Evolutionary conservation across 1,140 invertebrate species (phyloP).

Genomic region (Macrobrachium rosenbergii): DNA sequence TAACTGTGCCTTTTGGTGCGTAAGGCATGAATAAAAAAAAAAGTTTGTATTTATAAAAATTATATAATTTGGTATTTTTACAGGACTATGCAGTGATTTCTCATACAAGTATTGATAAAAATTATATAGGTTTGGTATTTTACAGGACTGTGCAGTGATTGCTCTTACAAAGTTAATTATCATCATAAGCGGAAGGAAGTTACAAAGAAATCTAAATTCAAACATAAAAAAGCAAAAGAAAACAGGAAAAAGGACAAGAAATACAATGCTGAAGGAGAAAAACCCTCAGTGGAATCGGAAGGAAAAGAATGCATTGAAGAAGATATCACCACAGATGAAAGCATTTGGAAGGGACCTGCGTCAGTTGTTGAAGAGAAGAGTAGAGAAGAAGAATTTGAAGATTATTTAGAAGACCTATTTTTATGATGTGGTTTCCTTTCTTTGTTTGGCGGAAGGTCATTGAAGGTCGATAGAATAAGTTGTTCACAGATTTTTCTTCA

Average conservation of each 20-base stretch:
- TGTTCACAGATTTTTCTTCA: too few species aligned
- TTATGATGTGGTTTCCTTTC: slow-evolving; percentile 24
- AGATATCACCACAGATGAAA: background rate
- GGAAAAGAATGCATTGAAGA: background rate
- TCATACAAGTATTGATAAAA: slow-evolving; percentile 34
- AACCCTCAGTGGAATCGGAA: slow-evolving; percentile 5
- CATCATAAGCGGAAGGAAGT: slow-evolving; percentile 51
- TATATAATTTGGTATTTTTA: too few species aligned
- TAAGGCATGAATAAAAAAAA: too few species aligned
- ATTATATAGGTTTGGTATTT: too few species aligned
- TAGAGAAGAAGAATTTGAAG: slow-evolving; percentile 61
- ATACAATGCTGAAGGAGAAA: slow-evolving; percentile 1
- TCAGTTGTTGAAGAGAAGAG: slow-evolving; percentile 50
- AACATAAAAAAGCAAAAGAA: slow-evolving; percentile 1
- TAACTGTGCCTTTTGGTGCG: too few species aligned
- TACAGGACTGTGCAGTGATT: slow-evolving; percentile 55
- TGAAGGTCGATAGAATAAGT: too few species aligned
- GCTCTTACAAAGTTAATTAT: slow-evolving; percentile 61
- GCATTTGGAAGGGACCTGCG: slow-evolving; percentile 58
- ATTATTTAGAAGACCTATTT: slow-evolving; percentile 57
- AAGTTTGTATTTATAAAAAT: too few species aligned
- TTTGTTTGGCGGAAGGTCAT: too few species aligned
- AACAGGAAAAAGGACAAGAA: slow-evolving; percentile 13
- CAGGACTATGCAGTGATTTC: slow-evolving; percentile 44
- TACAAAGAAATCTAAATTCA: slow-evolving; percentile 31